Conservation (phyloP, 2,797 vertebrate genomes). For the Falco naumanni region DNA sequence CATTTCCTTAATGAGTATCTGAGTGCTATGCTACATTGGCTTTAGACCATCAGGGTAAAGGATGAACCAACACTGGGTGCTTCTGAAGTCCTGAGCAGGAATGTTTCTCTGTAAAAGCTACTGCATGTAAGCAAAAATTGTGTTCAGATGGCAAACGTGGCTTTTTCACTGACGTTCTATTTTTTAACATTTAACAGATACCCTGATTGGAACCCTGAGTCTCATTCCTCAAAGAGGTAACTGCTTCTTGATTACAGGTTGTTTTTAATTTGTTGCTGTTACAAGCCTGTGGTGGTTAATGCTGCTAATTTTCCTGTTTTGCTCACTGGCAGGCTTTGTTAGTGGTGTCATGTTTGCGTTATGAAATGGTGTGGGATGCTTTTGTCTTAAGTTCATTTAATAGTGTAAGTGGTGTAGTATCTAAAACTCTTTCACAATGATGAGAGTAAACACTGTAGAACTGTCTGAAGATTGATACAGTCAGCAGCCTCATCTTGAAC, state of each 20-base stretch:
- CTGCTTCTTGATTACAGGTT: neutral
- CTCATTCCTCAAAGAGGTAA: conserved; percentile 81
- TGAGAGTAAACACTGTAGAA: too few relatives aligned
- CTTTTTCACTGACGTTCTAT: neutral
- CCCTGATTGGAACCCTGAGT: conserved; percentile 89
- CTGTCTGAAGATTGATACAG: neutral
- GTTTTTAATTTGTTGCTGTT: neutral
- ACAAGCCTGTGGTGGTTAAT: accelerated
- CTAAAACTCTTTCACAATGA: too few relatives aligned
- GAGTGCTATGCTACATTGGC: accelerated
- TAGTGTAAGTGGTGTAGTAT: accelerated
- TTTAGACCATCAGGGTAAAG: neutral
- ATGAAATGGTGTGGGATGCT: accelerated
- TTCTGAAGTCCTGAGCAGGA: accelerated
- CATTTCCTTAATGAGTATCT: neutral
- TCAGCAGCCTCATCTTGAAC: neutral
- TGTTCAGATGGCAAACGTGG: too few relatives aligned
- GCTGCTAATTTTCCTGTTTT: accelerated
- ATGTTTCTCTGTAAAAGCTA: accelerated
- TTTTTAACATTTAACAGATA: conserved; percentile 66
- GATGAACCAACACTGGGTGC: too few relatives aligned
- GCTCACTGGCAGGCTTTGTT: neutral
- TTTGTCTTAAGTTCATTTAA: accelerated
- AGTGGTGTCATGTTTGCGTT: accelerated
- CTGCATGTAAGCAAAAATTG: neutral